phyloP scores from a whole-genome alignment of 2,113 vertebrate species.

The Peromyscus leucopus region DNA sequence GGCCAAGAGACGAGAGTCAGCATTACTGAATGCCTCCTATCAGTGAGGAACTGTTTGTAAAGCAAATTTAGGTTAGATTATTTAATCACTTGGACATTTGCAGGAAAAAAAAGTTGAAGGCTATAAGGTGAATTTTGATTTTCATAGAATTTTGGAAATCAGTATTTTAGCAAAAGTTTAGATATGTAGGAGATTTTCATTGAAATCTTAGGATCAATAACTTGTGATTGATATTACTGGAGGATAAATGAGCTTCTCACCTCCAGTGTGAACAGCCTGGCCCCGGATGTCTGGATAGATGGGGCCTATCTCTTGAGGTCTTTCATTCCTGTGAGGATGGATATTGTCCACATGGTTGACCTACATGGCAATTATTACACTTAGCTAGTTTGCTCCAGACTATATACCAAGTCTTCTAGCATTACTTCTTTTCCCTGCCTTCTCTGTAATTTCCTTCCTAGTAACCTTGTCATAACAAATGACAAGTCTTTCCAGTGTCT shows the following conservation, averaged over 20 bases:
- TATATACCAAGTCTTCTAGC: background rate
- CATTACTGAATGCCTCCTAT: background rate
- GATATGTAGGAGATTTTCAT: background rate
- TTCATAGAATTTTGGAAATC: slow-evolving; percentile 46
- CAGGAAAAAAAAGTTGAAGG: background rate
- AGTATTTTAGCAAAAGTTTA: slow-evolving; percentile 4
- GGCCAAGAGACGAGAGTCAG: background rate
- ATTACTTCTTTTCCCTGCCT: slow-evolving; percentile 35
- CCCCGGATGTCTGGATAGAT: background rate
- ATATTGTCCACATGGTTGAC: background rate
- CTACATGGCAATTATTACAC: background rate
- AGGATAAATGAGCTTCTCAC: background rate
- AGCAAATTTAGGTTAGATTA: background rate
- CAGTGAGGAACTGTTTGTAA: background rate
- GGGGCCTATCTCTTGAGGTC: background rate
- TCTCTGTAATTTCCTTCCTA: slow-evolving; percentile 46
- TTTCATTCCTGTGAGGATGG: slow-evolving; percentile 37
- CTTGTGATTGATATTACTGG: background rate
- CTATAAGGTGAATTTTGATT: slow-evolving; percentile 49
- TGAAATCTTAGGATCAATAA: background rate
- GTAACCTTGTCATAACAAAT: slow-evolving; percentile 60
- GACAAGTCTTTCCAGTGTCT: slow-evolving; percentile 49
- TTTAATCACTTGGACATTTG: background rate
- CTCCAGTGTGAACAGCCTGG: background rate
- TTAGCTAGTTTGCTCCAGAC: slow-evolving; percentile 8